phyloP scores from a whole-genome alignment of 2,797 vertebrate genomes.

The Chelonia mydas region DNA sequence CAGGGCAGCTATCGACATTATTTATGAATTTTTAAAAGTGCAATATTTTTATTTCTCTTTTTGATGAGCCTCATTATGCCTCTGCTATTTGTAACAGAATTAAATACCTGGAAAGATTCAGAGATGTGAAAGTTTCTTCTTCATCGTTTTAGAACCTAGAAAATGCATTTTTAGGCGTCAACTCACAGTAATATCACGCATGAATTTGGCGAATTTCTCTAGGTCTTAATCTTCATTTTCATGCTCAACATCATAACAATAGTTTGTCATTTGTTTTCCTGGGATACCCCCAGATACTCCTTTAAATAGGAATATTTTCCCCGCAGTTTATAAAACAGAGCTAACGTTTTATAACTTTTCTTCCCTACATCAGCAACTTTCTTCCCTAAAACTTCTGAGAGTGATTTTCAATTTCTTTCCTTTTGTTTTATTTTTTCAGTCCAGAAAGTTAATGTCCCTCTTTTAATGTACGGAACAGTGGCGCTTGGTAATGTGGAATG shows the following conservation, averaged over 20 bases:
- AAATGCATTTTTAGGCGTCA: conserved; percentile 30
- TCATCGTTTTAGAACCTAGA: neutral
- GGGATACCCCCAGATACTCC: neutral
- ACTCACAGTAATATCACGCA: conserved; percentile 7
- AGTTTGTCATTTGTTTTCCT: neutral
- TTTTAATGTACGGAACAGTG: neutral
- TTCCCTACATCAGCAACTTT: too few relatives aligned
- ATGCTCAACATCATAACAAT: neutral
- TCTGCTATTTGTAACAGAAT: neutral
- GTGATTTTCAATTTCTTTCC: neutral
- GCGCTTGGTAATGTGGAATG: neutral
- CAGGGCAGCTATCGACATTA: neutral
- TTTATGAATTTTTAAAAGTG: neutral
- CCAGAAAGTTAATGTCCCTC: neutral
- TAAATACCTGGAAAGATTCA: neutral
- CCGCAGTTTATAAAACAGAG: neutral
- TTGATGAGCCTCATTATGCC: neutral
- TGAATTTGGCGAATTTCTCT: neutral
- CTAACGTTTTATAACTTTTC: too few relatives aligned
- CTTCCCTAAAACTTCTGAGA: neutral
- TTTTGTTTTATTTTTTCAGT: neutral
- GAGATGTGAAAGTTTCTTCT: conserved; percentile 28
- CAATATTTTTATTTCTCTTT: neutral
- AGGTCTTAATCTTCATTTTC: neutral
- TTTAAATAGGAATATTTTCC: neutral